Conservation (phyloP, 2,888 invertebrate species). For the Poecilobothrus nobilitatus region DNA sequence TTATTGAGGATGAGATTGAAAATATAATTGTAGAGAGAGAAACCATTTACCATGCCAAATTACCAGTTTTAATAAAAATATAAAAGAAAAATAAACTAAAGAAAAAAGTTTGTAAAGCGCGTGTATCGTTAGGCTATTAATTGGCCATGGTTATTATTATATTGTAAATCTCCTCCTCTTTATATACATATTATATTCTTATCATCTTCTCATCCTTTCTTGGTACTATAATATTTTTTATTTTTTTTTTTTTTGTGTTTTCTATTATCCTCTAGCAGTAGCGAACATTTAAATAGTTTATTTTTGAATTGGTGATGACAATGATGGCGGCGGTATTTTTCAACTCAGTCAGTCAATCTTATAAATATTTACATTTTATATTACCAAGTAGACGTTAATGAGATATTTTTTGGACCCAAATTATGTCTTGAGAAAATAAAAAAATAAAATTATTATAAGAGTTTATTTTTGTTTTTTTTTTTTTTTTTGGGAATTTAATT, state of each 20-base stretch:
- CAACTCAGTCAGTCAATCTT: not conserved
- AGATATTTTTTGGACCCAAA: not conserved
- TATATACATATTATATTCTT: no score
- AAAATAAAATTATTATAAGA: not conserved
- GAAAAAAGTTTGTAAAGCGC: not conserved
- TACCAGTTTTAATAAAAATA: no score
- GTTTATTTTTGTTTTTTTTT: no score
- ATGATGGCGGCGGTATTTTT: not conserved
- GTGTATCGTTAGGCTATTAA: constrained; percentile 1
- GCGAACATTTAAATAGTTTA: no score
- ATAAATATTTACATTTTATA: not conserved
- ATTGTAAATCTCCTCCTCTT: not conserved
- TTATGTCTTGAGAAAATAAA: not conserved
- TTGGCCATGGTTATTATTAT: not conserved
- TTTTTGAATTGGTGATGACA: not conserved
- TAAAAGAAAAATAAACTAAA: no score
- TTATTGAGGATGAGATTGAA: not conserved
- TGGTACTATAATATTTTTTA: not conserved
- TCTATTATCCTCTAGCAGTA: no score
- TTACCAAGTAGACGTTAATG: not conserved
- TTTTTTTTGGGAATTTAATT: no score
- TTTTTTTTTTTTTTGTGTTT: no score
- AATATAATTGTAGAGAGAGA: not conserved
- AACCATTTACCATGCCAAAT: no score
- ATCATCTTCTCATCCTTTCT: not conserved